A percentile compares a stretch with the other conserved stretches of the same genome.
Conservation (phyloP, 2,113 vertebrate genomes). For the Crotalus horridus region DNA sequence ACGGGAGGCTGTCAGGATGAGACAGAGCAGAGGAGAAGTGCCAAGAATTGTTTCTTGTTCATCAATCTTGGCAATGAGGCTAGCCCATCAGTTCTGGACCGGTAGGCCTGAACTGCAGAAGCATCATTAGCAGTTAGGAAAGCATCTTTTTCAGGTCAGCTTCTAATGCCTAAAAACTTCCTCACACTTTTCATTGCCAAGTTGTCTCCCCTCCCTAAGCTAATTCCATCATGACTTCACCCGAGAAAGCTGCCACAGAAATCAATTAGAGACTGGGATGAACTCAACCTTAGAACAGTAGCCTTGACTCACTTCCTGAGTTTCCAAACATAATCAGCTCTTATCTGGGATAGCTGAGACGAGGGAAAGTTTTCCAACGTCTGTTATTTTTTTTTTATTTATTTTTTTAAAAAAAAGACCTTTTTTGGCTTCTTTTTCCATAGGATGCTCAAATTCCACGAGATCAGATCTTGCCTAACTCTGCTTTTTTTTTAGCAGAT, state of each 20-base stretch:
- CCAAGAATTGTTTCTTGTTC: slow-evolving; percentile 53
- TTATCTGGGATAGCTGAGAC: neutral
- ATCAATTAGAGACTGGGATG: neutral
- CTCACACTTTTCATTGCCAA: slow-evolving; percentile 17
- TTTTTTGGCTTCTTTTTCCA: neutral
- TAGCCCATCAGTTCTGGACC: slow-evolving; percentile 63
- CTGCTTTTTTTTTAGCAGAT: neutral
- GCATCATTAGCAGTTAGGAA: slow-evolving; percentile 60
- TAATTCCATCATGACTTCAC: neutral
- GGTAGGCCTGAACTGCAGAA: slow-evolving; percentile 59
- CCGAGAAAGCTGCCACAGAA: neutral
- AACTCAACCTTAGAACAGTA: neutral
- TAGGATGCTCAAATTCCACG: neutral
- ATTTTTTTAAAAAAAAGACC: too few species aligned
- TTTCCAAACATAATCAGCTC: neutral
- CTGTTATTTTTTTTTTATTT: too few species aligned
- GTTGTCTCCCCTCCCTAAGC: neutral
- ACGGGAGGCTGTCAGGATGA: slow-evolving; percentile 56
- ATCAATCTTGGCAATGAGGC: slow-evolving; percentile 57
- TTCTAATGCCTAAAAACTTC: slow-evolving; percentile 37
- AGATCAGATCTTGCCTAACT: neutral
- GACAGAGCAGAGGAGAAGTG: slow-evolving; percentile 54
- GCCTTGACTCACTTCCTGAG: neutral
- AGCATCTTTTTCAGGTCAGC: slow-evolving; percentile 53
- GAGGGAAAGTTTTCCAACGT: neutral